Percentiles rank a stretch among this genome's conserved stretches.
These are phyloP conservation scores for Formica aserva DNA, from an alignment of 2,888 invertebrate species.

Conservation along the genomic window DNA sequence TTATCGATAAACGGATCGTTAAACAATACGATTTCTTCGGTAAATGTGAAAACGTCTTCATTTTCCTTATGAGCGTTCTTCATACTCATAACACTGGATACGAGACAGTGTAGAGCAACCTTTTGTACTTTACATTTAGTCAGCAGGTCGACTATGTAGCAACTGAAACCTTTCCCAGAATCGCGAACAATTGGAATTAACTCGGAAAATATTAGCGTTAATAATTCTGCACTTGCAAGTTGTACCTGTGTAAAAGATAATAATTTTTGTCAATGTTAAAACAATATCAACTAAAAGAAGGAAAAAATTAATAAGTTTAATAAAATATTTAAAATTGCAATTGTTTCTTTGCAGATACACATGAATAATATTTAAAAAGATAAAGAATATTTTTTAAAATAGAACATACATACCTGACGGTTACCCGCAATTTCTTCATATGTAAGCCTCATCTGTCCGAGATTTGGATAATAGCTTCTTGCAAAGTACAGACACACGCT, in stretches of 20 bases:
- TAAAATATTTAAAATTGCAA: neutral
- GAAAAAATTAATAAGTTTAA: neutral
- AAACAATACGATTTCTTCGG: slow-evolving; percentile 91
- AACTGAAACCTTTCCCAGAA: slow-evolving; percentile 92
- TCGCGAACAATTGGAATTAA: slow-evolving; percentile 91
- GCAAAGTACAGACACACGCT: slow-evolving; percentile 93
- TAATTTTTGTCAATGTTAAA: slow-evolving; percentile 5
- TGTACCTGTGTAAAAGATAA: slow-evolving; percentile 88
- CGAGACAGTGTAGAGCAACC: slow-evolving; percentile 92
- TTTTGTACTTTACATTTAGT: slow-evolving; percentile 94
- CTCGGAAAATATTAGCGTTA: slow-evolving; percentile 91
- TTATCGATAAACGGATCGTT: slow-evolving; percentile 88
- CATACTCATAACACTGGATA: slow-evolving; percentile 91
- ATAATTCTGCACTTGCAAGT: slow-evolving; percentile 91
- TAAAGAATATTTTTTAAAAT: neutral
- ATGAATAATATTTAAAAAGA: neutral
- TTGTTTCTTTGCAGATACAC: neutral
- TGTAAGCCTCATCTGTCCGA: slow-evolving; percentile 89
- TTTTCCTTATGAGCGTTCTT: slow-evolving; percentile 84
- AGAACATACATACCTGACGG: slow-evolving; percentile 86
- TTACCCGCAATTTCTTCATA: slow-evolving; percentile 91
- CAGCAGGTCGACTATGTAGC: slow-evolving; percentile 91
- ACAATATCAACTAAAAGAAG: neutral
- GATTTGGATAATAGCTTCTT: slow-evolving; percentile 92
- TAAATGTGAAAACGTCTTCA: slow-evolving; percentile 88